A percentile compares a stretch with the other conserved stretches of the same genome.
Conservation (phyloP, 2,113 vertebrate species). For the Campylomormyrus tamandua region DNA sequence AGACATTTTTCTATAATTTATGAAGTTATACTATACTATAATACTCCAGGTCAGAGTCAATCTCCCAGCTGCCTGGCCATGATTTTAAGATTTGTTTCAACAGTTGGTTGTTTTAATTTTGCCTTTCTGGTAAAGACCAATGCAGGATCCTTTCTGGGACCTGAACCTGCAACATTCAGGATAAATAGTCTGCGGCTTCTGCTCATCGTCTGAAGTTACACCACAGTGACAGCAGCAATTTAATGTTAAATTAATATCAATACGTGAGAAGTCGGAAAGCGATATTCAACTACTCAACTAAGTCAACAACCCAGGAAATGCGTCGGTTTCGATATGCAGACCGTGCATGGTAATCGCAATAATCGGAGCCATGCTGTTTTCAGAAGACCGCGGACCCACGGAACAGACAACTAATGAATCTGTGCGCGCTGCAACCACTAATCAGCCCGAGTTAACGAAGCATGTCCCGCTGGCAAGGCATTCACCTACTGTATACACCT, state of each 20-base stretch:
- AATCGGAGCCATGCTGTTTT: constrained; percentile 27
- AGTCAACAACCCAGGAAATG: neutral
- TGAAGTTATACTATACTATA: neutral
- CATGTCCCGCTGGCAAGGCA: constrained; percentile 32
- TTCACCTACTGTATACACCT: constrained; percentile 39
- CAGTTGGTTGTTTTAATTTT: neutral
- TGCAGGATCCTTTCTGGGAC: neutral
- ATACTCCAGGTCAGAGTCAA: neutral
- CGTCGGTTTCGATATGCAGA: neutral
- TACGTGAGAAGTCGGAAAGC: neutral
- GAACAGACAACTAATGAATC: constrained; percentile 14
- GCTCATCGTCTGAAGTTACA: neutral
- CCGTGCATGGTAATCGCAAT: constrained; percentile 20
- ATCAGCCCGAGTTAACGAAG: constrained; percentile 41
- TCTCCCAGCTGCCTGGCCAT: neutral
- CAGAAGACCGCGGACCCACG: constrained; percentile 20
- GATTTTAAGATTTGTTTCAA: neutral
- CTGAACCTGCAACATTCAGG: neutral
- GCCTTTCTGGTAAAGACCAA: neutral
- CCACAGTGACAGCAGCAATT: neutral
- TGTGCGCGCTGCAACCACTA: neutral
- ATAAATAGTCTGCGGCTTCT: neutral
- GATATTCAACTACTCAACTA: neutral
- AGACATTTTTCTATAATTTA: neutral
- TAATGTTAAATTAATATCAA: neutral